Evolutionary conservation across 1,140 invertebrate genomes (phyloP).

Genomic region (Maniola jurtina): DNA sequence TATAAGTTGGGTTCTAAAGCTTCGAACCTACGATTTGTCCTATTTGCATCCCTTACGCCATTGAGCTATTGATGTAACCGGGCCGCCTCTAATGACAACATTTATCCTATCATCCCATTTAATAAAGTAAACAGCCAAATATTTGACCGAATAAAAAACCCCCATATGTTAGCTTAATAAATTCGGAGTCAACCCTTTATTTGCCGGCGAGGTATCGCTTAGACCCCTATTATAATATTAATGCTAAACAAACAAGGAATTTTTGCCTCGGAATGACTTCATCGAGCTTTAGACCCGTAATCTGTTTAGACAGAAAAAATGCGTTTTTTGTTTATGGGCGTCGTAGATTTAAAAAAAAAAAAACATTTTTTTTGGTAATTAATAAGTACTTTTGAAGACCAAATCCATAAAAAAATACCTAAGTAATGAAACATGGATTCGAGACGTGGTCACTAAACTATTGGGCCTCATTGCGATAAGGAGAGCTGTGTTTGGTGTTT

Average conservation of each 20-base stretch:
- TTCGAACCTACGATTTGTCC: not conserved
- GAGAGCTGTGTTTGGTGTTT: no score
- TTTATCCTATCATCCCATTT: conserved; percentile 21
- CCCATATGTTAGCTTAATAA: conserved; percentile 64
- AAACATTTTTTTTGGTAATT: no score
- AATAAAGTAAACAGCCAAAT: conserved; percentile 35
- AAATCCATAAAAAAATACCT: no score
- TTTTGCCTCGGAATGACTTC: conserved; percentile 63
- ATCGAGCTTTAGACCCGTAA: conserved; percentile 36
- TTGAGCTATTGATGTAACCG: not conserved
- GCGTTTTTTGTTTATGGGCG: not conserved
- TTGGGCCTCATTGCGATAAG: no score
- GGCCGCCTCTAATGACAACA: conserved; percentile 9
- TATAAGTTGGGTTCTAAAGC: no score
- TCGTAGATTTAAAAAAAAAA: not conserved
- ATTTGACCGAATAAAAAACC: conserved; percentile 44
- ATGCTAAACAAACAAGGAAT: conserved; percentile 71
- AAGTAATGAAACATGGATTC: no score
- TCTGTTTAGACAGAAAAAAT: conserved; percentile 10
- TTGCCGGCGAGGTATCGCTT: conserved; percentile 56
- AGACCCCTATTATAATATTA: conserved; percentile 71
- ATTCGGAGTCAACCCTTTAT: conserved; percentile 67
- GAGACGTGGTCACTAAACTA: no score
- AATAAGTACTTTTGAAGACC: no score
- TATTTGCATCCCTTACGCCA: not conserved